Evolutionary conservation across 2,888 invertebrate genomes (phyloP), one percentile per base, ranked within the genome.

Genomic region (Caenorhabditis drosophilae): DNA sequence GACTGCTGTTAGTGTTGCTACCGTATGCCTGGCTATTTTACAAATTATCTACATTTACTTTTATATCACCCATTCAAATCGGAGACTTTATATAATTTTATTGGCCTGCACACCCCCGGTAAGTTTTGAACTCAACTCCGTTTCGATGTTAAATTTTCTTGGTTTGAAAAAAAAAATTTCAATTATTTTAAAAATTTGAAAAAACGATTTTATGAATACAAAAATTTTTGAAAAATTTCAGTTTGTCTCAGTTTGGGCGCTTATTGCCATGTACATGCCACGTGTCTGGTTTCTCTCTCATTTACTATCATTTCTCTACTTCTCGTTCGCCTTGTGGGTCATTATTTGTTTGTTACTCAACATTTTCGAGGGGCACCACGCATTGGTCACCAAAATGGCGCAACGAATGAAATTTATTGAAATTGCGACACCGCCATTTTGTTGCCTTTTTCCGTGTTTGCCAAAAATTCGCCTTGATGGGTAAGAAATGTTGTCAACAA

Each of bases 281-380:
- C 60, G 81, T 31, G 77, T 77, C 26, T 81, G 80, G 80, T 79
- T 81, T 61, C 62, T 81, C 23, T 67, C 76, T 6, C 78, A 81
- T 61, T 70, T 81, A 20, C 64, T 81, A 52, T 71, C 73, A 45
- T 79, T 80, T 52, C 69, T 80, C 67, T 80, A 80, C 57, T 81
- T 81, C 49, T 79, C 80, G 9, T 67, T 81, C 26, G 80, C 74
- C 12, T 64, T 81, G 34, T 81, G 76, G 67, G 74, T 79, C 53
- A 77, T 81, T 51, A 80, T 81, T 51, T 78, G 77, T 50, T 75
- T 81, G 12, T 69, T 81, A 15, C 58, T 81, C 56, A 75, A 79
- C 45, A 76, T 81, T 34, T 81, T 79, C 57, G 74, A 76, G 35
- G 81, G 80, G 23, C 74, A 74, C 47, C 66, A 71, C 49, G 68